Evolutionary conservation across 2,113 vertebrate genomes (phyloP), one percentile per base, ranked within the genome.

Genomic region (Myotis yumanensis): DNA sequence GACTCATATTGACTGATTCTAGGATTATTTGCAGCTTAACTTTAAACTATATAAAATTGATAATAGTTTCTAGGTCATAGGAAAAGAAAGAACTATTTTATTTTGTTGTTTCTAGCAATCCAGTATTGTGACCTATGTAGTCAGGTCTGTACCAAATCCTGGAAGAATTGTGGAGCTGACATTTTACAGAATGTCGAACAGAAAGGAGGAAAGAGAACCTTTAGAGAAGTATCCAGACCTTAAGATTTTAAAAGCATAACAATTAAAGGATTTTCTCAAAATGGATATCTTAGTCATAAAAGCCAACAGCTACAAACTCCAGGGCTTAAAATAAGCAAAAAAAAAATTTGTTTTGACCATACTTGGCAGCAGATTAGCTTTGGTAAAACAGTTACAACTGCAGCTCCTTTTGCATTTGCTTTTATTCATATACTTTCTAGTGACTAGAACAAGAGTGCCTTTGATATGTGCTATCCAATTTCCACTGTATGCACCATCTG

Each of bases 241-340:
- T 92, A 90, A 91, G 57, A 54, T 86, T 94, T 93, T 25, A 92
- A 92, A 88, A 76, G 79, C 48, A 22, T 64, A 89, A 88, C 66
- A 96, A 86, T 95, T 92, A 96, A 93, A 94, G 88, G 92, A 86
- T 92, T 96, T 95, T 88, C 96, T 95, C 57, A 94, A 96, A 95
- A 59, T 79, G 90, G 57, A 66, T 52, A n/a, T 93, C 73, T 90
- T 90, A 92, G 87, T 93, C 90, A 86, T 69, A 72, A 97, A 90
- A 93, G 37, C 32, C 51, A 94, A 93, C 32, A 89, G 64, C 82
- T 75, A 90, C 68, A 96, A 72, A 35, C 64, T 89, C 43, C 32
- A 30, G n/a, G 69, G 51, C 46, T 96, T 96, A 94, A 93, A 82
- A 57, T 23, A 93, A 88, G 37, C 64, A 94, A 93, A 79, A 75